Evolutionary conservation across 2,797 vertebrate genomes (phyloP).

Genomic region (Acanthurus lineatus): DNA sequence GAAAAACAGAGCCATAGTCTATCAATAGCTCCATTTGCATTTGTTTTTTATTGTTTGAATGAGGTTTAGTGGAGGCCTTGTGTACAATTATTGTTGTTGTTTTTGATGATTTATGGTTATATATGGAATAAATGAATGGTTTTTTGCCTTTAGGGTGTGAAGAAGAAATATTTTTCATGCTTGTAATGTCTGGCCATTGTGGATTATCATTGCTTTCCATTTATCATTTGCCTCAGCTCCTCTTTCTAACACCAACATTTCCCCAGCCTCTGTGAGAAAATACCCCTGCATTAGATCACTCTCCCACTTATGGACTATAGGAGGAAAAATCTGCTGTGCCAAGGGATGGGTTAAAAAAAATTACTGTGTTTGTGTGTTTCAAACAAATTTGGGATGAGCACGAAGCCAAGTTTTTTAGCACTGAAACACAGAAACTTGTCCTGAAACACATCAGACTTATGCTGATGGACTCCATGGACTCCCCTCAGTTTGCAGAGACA

Average conservation of each 20-base stretch:
- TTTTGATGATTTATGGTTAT: neutral
- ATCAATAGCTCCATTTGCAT: neutral
- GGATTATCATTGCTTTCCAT: neutral
- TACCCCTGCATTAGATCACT: neutral
- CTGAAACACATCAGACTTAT: neutral
- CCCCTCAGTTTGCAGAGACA: conserved; percentile 3
- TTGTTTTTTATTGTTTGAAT: neutral
- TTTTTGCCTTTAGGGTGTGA: neutral
- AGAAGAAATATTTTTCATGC: neutral
- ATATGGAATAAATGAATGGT: neutral
- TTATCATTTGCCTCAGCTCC: neutral
- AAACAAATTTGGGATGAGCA: neutral
- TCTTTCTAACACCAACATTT: neutral
- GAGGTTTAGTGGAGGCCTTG: neutral
- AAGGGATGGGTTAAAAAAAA: neutral
- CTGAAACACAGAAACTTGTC: neutral
- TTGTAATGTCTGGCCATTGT: neutral
- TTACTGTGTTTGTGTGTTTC: neutral
- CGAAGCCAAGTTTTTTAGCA: neutral
- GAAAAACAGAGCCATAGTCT: conserved; percentile 4
- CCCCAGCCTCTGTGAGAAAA: neutral
- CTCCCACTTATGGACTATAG: neutral
- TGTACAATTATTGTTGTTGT: neutral
- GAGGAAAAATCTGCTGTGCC: neutral
- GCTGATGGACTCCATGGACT: neutral